phyloP scores from a whole-genome alignment of 2,113 vertebrate species.

The Syngnathus typhle region DNA sequence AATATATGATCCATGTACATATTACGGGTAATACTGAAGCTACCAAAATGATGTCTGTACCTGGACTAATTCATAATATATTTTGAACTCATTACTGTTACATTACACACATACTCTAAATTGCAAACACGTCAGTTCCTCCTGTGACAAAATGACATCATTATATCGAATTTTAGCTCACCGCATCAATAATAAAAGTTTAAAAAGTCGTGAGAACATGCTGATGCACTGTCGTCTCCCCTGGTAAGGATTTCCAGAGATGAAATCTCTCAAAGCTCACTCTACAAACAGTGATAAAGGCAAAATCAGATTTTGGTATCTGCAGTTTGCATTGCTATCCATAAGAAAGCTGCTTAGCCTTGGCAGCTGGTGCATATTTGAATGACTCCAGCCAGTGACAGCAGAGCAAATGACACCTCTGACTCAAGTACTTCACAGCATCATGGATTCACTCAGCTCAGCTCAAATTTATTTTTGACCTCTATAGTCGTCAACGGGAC shows the following conservation, averaged over 20 bases:
- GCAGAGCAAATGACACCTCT: constrained; percentile 24
- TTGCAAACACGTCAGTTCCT: neutral
- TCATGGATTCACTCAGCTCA: constrained; percentile 1
- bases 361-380: constrained; percentile 45
- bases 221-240: constrained; percentile 55
- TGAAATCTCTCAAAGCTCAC: constrained; percentile 63
- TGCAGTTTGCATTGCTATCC: constrained; percentile 61
- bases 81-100: too few relatives aligned
- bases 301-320: constrained; percentile 72
- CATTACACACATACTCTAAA: neutral
- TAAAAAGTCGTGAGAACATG: constrained; percentile 59
- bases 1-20: neutral
- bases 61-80: neutral
- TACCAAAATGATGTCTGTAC: neutral
- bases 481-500: too few relatives aligned
- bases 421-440: constrained; percentile 25
- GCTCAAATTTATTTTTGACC: too few relatives aligned
- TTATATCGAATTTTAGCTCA: neutral
- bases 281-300: constrained; percentile 64
- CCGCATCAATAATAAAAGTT: constrained; percentile 53
- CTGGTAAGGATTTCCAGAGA: constrained; percentile 59
- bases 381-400: constrained; percentile 28
- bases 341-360: constrained; percentile 67
- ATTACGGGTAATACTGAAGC: neutral
- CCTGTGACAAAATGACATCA: neutral